Base-by-base conservation (phyloP, 92 coral and sea anemone genomes). In the Zoanthus gigantus region DNA sequence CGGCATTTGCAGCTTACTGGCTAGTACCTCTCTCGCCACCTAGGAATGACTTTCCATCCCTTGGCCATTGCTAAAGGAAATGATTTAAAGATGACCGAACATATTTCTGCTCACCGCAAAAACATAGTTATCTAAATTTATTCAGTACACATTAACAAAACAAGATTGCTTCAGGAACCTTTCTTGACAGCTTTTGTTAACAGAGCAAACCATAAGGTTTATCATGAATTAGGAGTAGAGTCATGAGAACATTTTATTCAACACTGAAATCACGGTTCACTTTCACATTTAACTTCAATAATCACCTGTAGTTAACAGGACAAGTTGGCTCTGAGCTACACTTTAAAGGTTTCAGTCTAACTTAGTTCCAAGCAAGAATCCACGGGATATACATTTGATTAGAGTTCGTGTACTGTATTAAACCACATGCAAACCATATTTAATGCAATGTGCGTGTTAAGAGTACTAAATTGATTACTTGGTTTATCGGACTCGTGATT, bases 361-460 rank as follows among this genome's bases (percentile, higher is more conserved):
- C 61, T 45, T 44, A 81, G 76, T 58, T 81, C 75, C 63, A 65
- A 46, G 63, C 47, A 77, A 81, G 66, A 46, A 23, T 66, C 46
- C 76, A 34, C 15, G 60, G 60, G 74, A 31, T 69, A 63, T 7
- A 30, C 52, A 47, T 32, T 60, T 45, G 69, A 60, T 60, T 60
- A 44, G 72, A 34, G 73, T 81, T 81, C 85, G 85, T 81, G 85
- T 81, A 67, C 74, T 13, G 53, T 45, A 80, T 61, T 10, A 67
- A 81, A 81, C 85, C 85, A 81, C 85, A 81, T 66, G 60, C 46
- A 81, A 79, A 66, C 60, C 85, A 67, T 66, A 32, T 23, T 81
- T 66, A 81, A 81, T 81, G 73, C 63, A 81, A 81, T 65, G 76
- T 37, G 57, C 71, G 42, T 46, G 85, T 81, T 65, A 47, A 81